Conservation (phyloP, 2,797 vertebrate genomes). For the Esox lucius region DNA sequence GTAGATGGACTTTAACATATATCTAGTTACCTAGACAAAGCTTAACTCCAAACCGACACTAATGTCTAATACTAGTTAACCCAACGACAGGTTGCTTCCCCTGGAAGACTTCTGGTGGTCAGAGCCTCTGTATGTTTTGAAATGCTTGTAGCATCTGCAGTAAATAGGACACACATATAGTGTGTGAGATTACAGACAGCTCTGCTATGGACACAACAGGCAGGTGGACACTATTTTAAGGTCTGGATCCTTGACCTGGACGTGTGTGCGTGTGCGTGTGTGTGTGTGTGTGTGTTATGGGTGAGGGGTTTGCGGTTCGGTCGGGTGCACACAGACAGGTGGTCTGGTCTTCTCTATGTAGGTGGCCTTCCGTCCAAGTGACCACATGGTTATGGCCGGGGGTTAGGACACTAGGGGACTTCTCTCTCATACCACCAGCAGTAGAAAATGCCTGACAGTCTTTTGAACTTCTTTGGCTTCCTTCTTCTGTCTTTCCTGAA, state of each 20-base stretch:
- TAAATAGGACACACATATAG: constrained; percentile 60
- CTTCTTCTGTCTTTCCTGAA: constrained; percentile 40
- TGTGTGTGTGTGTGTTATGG: background rate
- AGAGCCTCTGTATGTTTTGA: constrained; percentile 22
- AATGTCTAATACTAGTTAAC: background rate
- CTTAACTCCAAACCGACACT: too few species aligned
- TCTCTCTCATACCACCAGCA: constrained; percentile 35
- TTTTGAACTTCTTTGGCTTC: constrained; percentile 22
- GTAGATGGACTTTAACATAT: background rate
- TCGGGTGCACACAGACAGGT: constrained; percentile 61
- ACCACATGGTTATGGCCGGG: constrained; percentile 44
- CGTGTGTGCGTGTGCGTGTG: background rate
- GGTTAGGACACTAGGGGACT: constrained; percentile 41
- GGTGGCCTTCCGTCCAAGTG: constrained; percentile 54
- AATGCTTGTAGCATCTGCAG: constrained; percentile 30
- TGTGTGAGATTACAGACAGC: constrained; percentile 59
- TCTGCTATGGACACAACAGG: constrained; percentile 59
- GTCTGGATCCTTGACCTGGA: constrained; percentile 66
- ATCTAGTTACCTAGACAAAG: too few species aligned
- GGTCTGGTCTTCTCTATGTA: constrained; percentile 50
- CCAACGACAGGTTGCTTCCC: background rate
- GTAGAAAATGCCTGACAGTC: constrained; percentile 19
- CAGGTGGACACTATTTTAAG: constrained; percentile 75
- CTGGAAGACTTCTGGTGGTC: background rate
- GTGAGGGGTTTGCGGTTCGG: constrained; percentile 16